phyloP scores from a whole-genome alignment of 2,113 vertebrate genomes.

The Orthonyx spaldingii region DNA sequence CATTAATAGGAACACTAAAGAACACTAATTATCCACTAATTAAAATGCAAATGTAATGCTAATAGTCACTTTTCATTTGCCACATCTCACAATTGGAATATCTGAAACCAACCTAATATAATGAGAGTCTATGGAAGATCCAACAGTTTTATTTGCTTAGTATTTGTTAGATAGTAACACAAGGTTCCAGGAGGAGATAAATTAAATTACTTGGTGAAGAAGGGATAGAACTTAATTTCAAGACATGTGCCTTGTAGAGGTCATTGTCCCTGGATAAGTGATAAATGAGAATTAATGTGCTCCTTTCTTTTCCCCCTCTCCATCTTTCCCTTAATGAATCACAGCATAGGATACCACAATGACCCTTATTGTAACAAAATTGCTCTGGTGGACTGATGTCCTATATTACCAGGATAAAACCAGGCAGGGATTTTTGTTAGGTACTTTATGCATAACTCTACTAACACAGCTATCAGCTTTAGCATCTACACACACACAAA shows the following conservation, averaged over 20 bases:
- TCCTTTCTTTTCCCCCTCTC: accelerated
- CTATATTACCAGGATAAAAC: neutral
- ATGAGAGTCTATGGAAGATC: neutral
- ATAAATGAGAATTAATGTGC: neutral
- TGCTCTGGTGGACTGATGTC: neutral
- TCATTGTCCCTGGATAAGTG: neutral
- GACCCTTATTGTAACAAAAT: neutral
- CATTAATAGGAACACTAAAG: neutral
- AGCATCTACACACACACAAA: neutral
- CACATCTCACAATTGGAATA: neutral
- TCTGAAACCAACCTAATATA: neutral
- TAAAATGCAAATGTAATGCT: slow-evolving; percentile 2
- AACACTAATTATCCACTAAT: neutral
- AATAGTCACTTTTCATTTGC: neutral
- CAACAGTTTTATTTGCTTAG: neutral
- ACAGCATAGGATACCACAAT: neutral
- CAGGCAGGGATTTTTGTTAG: neutral
- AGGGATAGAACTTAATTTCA: neutral
- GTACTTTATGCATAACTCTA: neutral
- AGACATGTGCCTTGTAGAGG: neutral
- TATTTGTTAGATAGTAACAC: neutral
- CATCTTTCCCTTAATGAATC: neutral
- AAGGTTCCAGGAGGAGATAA: neutral
- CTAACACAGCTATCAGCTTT: neutral
- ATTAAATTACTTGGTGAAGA: neutral